Percentiles rank a stretch among this genome's conserved stretches.
Evolutionary conservation across 2,113 vertebrate species (phyloP).

Genomic region (Eupsittula cactorum): DNA sequence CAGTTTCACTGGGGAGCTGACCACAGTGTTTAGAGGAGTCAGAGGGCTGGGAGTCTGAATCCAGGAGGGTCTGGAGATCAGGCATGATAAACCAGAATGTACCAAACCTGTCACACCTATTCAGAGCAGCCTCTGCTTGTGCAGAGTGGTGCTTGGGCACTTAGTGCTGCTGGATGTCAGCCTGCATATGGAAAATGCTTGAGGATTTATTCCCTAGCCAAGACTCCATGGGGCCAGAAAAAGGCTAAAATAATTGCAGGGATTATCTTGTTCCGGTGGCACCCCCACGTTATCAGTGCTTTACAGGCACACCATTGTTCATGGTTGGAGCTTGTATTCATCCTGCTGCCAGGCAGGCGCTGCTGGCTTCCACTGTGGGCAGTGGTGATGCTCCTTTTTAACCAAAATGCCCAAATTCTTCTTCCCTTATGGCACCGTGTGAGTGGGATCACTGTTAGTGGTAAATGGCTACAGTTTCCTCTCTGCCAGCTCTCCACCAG

Average conservation of each 20-base stretch:
- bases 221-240: background rate
- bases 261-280: background rate
- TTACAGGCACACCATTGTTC: background rate
- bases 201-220: background rate
- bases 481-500: background rate
- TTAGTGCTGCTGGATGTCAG: background rate
- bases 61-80: background rate
- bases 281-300: fast-evolving
- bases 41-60: background rate
- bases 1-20: background rate
- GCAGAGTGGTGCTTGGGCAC: fast-evolving
- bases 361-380: fast-evolving
- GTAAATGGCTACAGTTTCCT: background rate
- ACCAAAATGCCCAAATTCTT: background rate
- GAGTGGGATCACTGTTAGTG: background rate
- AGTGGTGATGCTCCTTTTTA: background rate
- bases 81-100: fast-evolving
- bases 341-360: fast-evolving
- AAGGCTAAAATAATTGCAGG: background rate
- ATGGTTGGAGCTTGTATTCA: background rate
- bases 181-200: background rate
- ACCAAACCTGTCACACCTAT: background rate
- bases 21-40: background rate
- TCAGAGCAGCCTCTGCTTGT: background rate
- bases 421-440: background rate